Conservation (phyloP, 2,797 vertebrate species). For the Florisuga fusca region DNA sequence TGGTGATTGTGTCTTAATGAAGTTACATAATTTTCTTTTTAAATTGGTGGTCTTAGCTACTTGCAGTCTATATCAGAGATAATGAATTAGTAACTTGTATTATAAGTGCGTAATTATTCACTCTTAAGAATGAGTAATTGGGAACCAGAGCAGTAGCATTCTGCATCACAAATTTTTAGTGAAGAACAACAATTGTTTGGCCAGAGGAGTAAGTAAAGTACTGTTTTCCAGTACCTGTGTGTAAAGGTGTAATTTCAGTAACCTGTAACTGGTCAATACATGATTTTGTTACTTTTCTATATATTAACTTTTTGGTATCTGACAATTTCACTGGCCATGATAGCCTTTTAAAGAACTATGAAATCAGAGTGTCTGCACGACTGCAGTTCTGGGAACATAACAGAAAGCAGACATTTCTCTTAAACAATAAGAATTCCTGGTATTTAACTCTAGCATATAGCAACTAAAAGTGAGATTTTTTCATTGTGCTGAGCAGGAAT, state of each 20-base stretch:
- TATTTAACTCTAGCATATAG: not conserved
- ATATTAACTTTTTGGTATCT: not conserved
- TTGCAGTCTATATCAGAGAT: not conserved
- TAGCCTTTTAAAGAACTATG: not conserved
- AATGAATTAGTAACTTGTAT: not conserved
- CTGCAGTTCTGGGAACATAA: not conserved
- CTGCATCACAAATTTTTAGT: not conserved
- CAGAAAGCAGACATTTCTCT: not conserved
- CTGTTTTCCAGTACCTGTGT: not conserved
- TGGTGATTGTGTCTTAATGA: not conserved
- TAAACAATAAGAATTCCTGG: not conserved
- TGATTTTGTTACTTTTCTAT: not conserved
- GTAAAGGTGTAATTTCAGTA: not conserved
- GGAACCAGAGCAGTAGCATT: not conserved
- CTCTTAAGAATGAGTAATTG: not conserved
- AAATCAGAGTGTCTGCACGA: not conserved
- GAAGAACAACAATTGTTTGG: not conserved
- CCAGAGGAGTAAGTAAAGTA: not conserved
- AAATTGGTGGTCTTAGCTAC: not conserved
- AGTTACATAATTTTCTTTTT: not conserved
- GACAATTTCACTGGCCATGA: not conserved
- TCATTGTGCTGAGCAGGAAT: not conserved
- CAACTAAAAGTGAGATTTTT: not conserved
- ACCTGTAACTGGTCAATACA: not conserved
- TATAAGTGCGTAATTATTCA: not conserved